Percentiles rank a stretch among this genome's conserved stretches.
Evolutionary conservation across 2,113 vertebrate species (phyloP).

Genomic region (Crotophaga sulcirostris): DNA sequence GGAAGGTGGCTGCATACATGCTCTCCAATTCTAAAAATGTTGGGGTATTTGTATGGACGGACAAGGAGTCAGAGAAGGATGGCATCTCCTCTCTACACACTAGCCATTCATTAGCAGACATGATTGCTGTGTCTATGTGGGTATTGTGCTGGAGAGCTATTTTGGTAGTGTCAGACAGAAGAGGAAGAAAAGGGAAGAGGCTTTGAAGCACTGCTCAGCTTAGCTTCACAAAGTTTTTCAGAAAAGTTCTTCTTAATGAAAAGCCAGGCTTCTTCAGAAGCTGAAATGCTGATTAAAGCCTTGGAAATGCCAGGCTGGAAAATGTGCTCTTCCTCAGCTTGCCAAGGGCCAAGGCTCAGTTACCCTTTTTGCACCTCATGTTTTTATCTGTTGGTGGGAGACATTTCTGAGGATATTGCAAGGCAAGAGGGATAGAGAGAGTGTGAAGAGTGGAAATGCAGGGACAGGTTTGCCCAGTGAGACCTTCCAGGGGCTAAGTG

Average conservation of each 20-base stretch:
- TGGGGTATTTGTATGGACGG: not conserved
- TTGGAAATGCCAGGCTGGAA: not conserved
- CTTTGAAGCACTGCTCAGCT: not conserved
- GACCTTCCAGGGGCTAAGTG: not conserved
- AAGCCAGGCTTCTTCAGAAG: not conserved
- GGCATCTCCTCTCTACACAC: fast-evolving
- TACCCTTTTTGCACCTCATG: not conserved
- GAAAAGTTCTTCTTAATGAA: not conserved
- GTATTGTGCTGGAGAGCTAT: not conserved
- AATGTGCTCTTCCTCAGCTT: not conserved
- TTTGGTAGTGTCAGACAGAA: not conserved
- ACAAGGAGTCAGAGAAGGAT: not conserved
- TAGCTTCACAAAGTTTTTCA: not conserved
- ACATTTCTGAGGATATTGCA: not conserved
- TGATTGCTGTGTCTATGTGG: fast-evolving
- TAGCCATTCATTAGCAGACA: not conserved
- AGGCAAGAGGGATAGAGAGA: not conserved
- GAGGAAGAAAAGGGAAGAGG: not conserved
- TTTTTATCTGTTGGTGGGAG: not conserved
- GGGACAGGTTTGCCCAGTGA: not conserved
- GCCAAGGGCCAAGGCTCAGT: not conserved
- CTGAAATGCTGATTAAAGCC: not conserved
- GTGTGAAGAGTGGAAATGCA: not conserved
- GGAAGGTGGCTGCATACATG: not conserved
- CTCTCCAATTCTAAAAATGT: not conserved